Evolutionary conservation across 2,113 vertebrate genomes (phyloP).

Genomic region (Poeciliopsis turrubarensis): DNA sequence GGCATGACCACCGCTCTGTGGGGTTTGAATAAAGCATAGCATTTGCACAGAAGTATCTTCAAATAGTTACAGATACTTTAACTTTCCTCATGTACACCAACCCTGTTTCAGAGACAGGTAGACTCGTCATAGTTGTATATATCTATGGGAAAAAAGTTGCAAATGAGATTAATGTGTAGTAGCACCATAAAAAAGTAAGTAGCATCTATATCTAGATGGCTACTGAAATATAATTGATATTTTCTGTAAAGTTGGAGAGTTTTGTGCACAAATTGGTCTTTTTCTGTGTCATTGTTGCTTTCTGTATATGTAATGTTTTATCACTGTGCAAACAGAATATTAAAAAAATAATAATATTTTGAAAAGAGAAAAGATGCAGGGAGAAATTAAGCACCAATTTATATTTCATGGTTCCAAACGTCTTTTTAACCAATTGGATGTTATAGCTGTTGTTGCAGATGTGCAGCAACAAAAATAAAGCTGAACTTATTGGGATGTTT

Average conservation of each 20-base stretch:
- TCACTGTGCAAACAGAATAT: conserved; percentile 38
- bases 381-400: not conserved
- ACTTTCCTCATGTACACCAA: conserved; percentile 35
- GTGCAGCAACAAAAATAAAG: not conserved
- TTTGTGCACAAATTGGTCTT: conserved; percentile 43
- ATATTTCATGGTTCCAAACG: not conserved
- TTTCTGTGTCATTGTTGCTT: conserved; percentile 22
- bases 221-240: conserved; percentile 4
- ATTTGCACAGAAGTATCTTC: conserved; percentile 71
- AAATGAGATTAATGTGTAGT: conserved; percentile 46
- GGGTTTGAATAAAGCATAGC: conserved; percentile 49
- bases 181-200: conserved; percentile 13
- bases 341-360: not conserved
- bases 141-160: conserved; percentile 27
- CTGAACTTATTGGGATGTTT: not conserved
- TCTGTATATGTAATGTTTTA: conserved; percentile 31
- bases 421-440: not conserved
- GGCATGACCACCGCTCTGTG: conserved; percentile 41
- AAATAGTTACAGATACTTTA: conserved; percentile 38
- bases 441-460: not conserved
- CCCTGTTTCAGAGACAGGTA: conserved; percentile 38
- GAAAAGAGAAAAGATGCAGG: not conserved
- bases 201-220: conserved; percentile 13
- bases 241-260: conserved; percentile 26
- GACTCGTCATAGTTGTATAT: conserved; percentile 50